Evolutionary conservation across 2,113 vertebrate species (phyloP).

Genomic region (Sitta europaea): DNA sequence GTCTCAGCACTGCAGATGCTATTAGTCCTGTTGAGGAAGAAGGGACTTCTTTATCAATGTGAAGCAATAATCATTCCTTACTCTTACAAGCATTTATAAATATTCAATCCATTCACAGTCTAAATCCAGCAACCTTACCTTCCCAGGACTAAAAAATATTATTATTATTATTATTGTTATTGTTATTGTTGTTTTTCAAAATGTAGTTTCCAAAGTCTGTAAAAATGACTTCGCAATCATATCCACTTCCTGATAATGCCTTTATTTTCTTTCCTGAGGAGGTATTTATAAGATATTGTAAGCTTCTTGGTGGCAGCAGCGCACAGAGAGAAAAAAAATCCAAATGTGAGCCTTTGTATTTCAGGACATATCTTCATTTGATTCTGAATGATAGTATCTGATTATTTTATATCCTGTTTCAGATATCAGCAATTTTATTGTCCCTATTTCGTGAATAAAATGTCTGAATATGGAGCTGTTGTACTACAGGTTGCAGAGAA

Average conservation of each 20-base stretch:
- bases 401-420: not conserved
- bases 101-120: not conserved
- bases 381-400: not conserved
- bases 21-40: not conserved
- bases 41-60: not conserved
- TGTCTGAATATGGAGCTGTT: not conserved
- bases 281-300: not conserved
- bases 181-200: not conserved
- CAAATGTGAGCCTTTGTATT: not conserved
- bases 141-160: not conserved
- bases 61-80: not conserved
- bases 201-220: not conserved
- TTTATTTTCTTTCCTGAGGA: not conserved
- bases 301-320: not conserved
- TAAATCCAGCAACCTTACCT: not conserved
- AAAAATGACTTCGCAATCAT: not conserved
- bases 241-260: not conserved
- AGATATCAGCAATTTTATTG: not conserved
- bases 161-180: not conserved
- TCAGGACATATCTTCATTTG: not conserved
- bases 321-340: not conserved
- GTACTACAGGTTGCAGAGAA: not conserved
- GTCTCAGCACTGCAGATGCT: slow-evolving; percentile 41
- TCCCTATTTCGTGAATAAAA: not conserved
- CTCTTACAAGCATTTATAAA: not conserved